Evolutionary conservation across 2,797 vertebrate genomes (phyloP), one percentile per base, ranked within the genome.

Genomic region (Eospalax fontanierii): DNA sequence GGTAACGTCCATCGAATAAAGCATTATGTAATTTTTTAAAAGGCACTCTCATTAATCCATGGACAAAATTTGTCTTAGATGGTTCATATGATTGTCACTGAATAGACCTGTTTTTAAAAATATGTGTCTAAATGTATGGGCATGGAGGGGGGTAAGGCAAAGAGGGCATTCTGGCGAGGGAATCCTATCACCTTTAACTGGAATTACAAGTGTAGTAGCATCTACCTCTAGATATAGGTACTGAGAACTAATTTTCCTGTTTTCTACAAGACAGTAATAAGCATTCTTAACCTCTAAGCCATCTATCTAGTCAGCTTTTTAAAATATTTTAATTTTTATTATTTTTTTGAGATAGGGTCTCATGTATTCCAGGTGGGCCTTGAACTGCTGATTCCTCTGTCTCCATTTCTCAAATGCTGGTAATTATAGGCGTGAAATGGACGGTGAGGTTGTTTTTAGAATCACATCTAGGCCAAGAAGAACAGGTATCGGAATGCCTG

Each of bases 1-100:
- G 95, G 57, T 59, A 80, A 95, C 87, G n/a, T 78, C 86, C 73
- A 96, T 35, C 14, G 65, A 80, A 66, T 71, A 75, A 4, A 82
- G 4, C 6, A 70, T 43, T 30, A 15, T 26, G 38, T 54, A 68
- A 18, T 43, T 24, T 4, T 43, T 24, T 4, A 50, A 70, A 79
- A 43, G 3, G 30, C 1, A 24, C 15, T 59, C 40, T 76, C 43
- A 46, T 74, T 26, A 38, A 40, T 6, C 30, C 54, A 65, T 3
- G 4, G 26, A 73, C 70, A 87, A 66, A 71, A 30, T 40, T 61
- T 61, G 59, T n/a, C 24, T 68, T 73, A 43, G 19, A 24, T 19
- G 33, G 50, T 38, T 46, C 78, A 28, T 4, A 43, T 57, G 59
- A 21, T 43, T 90, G 26, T 63, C 78, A 80, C 1, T n/a, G 6